Evolutionary conservation across 2,888 invertebrate species (phyloP).

Genomic region (Stenotaenia linearis): DNA sequence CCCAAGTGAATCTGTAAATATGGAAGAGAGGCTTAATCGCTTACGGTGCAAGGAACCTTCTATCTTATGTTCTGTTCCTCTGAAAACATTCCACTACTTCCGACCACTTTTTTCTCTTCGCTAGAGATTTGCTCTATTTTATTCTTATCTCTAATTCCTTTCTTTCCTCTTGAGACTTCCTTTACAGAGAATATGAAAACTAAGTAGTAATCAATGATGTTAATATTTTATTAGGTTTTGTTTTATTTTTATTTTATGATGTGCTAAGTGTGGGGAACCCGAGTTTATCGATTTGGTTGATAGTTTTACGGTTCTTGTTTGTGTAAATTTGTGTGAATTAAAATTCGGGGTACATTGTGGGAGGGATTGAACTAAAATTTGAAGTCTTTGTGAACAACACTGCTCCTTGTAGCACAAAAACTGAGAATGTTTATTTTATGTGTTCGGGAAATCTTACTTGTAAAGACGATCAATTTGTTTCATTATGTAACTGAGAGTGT

Average conservation of each 20-base stretch:
- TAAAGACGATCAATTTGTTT: too few species aligned
- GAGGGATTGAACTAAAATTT: too few species aligned
- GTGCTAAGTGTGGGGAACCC: background rate
- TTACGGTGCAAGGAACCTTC: background rate
- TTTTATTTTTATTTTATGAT: background rate
- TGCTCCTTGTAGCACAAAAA: too few species aligned
- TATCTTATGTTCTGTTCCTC: background rate
- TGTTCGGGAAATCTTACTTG: too few species aligned
- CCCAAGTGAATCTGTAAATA: constrained; percentile 1
- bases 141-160: background rate
- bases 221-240: background rate
- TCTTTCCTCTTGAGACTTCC: background rate
- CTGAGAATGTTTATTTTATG: too few species aligned
- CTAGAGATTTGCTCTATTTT: background rate
- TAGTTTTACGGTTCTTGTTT: too few species aligned
- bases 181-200: background rate
- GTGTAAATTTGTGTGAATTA: too few species aligned
- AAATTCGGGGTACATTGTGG: too few species aligned
- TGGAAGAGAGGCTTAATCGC: background rate
- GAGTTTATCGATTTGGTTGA: too few species aligned
- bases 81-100: background rate
- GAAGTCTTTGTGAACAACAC: too few species aligned
- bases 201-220: background rate
- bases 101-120: background rate
- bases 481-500: too few species aligned